These are phyloP conservation scores for Poeciliopsis turrubarensis DNA, from an alignment of 2,113 vertebrate genomes.

Conservation along the genomic window DNA sequence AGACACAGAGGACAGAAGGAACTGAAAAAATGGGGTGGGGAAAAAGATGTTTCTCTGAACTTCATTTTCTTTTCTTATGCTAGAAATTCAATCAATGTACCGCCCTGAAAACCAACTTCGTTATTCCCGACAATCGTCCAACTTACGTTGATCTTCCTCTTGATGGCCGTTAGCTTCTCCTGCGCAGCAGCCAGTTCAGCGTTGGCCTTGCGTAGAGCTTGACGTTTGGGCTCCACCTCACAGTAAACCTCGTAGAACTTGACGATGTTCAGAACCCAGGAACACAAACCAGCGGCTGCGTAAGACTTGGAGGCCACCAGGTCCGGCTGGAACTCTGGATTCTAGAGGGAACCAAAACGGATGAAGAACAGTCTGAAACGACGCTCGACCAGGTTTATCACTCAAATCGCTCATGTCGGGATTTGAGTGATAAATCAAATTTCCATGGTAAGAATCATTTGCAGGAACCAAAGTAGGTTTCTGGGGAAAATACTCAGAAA, in stretches of 20 bases:
- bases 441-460: neutral
- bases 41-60: neutral
- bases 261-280: constrained; percentile 94
- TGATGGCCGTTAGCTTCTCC: constrained; percentile 88
- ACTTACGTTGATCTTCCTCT: constrained; percentile 90
- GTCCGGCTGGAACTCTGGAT: constrained; percentile 89
- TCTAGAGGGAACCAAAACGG: constrained; percentile 75
- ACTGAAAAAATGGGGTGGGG: neutral
- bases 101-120: neutral
- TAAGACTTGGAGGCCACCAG: constrained; percentile 87
- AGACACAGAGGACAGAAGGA: neutral
- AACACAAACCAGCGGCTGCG: constrained; percentile 91
- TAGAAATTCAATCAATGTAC: neutral
- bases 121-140: constrained; percentile 2
- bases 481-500: too few relatives aligned
- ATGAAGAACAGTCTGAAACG: neutral
- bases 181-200: constrained; percentile 86
- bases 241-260: constrained; percentile 89
- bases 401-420: neutral
- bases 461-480: neutral
- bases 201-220: constrained; percentile 88
- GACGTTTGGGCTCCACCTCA: constrained; percentile 93
- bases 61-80: neutral
- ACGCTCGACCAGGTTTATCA: neutral
- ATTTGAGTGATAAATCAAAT: too few relatives aligned